Conservation (phyloP, 2,797 vertebrate genomes). For the Linurgus olivaceus region DNA sequence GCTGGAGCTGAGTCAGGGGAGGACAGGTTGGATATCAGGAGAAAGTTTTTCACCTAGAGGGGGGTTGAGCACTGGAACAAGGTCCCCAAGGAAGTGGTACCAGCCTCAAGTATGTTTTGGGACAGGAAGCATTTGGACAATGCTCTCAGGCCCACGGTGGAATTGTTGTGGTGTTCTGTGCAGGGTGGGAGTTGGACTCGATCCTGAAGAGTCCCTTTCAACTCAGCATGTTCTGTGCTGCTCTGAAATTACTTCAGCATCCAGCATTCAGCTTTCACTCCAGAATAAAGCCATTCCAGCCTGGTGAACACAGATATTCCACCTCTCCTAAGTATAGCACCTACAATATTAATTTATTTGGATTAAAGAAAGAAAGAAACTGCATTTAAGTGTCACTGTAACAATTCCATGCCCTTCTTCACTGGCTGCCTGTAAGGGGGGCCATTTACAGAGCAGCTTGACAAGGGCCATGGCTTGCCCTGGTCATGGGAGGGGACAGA, state of each 20-base stretch:
- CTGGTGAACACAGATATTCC: background rate
- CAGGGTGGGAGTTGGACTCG: background rate
- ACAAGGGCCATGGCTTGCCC: background rate
- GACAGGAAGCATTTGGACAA: background rate
- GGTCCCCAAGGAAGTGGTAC: background rate
- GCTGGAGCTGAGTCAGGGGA: background rate
- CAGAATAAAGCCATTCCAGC: background rate
- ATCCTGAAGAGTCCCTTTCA: background rate
- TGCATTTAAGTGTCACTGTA: background rate
- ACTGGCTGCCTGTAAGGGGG: background rate
- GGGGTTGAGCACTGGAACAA: background rate
- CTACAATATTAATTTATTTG: background rate
- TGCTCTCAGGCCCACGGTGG: background rate
- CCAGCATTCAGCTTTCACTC: background rate
- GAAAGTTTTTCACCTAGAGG: background rate
- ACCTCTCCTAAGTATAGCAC: background rate
- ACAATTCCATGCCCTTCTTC: background rate
- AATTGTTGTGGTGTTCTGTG: background rate
- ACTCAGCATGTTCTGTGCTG: background rate
- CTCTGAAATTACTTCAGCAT: background rate
- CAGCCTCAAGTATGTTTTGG: background rate
- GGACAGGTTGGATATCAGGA: background rate
- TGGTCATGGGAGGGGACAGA: background rate
- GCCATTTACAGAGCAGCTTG: background rate
- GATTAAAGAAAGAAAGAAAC: background rate